phyloP scores from a whole-genome alignment of 2,888 invertebrate genomes.

The Cantharis nigra region DNA sequence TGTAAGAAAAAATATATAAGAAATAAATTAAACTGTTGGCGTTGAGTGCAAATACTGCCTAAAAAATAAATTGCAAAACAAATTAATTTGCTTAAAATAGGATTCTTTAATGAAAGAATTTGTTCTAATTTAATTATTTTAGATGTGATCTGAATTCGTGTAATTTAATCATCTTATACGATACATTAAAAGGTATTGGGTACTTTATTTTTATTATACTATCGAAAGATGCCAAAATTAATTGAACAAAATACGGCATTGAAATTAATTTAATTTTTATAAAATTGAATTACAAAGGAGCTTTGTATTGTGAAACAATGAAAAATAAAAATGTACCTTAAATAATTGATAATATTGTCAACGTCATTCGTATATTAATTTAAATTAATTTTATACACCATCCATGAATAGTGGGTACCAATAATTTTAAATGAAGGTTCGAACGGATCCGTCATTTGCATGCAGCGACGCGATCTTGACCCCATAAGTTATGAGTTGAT shows the following conservation, averaged over 20 bases:
- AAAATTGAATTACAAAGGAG: not conserved
- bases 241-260: not conserved
- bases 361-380: constrained; percentile 12
- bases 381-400: constrained; percentile 14
- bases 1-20: not conserved
- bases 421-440: constrained; percentile 13
- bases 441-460: constrained; percentile 17
- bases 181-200: not conserved
- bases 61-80: not conserved
- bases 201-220: not conserved
- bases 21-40: not conserved
- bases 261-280: not conserved
- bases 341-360: not conserved
- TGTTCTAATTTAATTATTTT: not conserved
- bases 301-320: not conserved
- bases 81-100: not conserved
- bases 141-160: not conserved
- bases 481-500: constrained; percentile 10
- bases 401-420: not conserved
- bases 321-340: not conserved
- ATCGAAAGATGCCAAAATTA: not conserved
- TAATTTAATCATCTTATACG: not conserved
- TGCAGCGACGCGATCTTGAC: constrained; percentile 7
- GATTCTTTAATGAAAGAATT: not conserved
- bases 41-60: not conserved